Evolutionary conservation across 1,140 invertebrate species (phyloP).

Genomic region (Lasioglossum albipes): DNA sequence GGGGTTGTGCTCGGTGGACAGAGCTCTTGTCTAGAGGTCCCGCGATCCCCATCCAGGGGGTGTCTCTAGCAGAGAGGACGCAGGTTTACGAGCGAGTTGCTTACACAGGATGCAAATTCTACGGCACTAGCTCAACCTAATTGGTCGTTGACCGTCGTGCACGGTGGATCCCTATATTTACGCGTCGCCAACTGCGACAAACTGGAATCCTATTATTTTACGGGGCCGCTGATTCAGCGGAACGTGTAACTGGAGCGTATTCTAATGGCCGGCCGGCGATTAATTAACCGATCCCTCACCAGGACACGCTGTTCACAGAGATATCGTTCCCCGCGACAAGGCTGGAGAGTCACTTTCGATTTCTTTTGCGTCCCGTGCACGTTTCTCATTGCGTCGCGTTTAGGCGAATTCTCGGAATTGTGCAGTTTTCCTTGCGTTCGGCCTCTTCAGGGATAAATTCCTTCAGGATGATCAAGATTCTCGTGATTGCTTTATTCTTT

Average conservation of each 20-base stretch:
- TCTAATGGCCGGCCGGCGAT: conserved; percentile 46
- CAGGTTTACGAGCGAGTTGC: conserved; percentile 30
- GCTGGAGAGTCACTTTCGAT: conserved; percentile 18
- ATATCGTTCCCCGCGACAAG: neutral
- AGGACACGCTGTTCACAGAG: neutral
- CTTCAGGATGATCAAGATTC: no score
- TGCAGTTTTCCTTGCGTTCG: no score
- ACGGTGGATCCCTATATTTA: conserved; percentile 44
- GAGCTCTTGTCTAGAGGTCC: neutral
- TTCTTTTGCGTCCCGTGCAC: neutral
- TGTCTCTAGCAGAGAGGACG: conserved; percentile 18
- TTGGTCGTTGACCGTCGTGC: conserved; percentile 52
- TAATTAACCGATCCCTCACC: conserved; percentile 37
- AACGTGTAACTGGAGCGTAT: conserved; percentile 49
- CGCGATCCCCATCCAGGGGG: conserved; percentile 1
- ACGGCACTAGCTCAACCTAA: conserved; percentile 49
- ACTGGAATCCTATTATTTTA: conserved; percentile 51
- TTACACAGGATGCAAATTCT: conserved; percentile 46
- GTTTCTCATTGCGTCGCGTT: no score
- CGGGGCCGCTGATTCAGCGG: conserved; percentile 46
- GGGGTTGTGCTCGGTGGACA: neutral
- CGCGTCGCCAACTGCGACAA: conserved; percentile 52
- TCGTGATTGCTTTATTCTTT: no score
- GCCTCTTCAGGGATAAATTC: no score
- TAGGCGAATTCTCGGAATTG: no score